Evolutionary conservation across 2,888 invertebrate species (phyloP).

Genomic region (Apamea sordens): DNA sequence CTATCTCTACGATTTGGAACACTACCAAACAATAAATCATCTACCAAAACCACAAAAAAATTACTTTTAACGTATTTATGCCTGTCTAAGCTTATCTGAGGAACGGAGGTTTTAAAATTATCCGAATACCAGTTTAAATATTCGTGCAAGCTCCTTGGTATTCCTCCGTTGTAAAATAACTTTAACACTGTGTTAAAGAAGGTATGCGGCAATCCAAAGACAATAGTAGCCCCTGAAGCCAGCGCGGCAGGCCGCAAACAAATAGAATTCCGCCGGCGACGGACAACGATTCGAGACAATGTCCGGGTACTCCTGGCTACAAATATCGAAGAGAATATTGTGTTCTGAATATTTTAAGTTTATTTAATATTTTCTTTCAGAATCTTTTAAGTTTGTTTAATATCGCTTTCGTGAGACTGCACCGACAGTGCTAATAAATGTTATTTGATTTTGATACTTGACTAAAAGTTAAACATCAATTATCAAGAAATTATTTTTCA

Average conservation of each 20-base stretch:
- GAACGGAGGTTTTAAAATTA: not conserved
- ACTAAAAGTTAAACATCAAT: not conserved
- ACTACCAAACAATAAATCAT: conserved; percentile 15
- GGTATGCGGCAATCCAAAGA: conserved; percentile 20
- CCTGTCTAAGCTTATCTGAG: not conserved
- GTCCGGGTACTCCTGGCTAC: not conserved
- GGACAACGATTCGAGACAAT: conserved; percentile 16
- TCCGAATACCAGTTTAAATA: not conserved
- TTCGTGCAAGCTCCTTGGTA: not conserved
- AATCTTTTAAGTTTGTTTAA: no score
- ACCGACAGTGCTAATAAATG: not conserved
- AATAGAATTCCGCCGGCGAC: conserved; percentile 51
- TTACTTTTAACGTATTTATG: conserved; percentile 11
- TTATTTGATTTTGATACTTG: not conserved
- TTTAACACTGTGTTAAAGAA: conserved; percentile 5
- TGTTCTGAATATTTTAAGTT: not conserved
- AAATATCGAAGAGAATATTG: not conserved
- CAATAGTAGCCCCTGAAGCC: conserved; percentile 7
- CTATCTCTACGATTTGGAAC: conserved; percentile 1
- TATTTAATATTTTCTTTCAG: not conserved
- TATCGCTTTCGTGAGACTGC: no score
- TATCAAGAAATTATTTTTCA: not conserved
- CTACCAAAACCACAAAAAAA: not conserved
- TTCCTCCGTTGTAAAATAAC: not conserved
- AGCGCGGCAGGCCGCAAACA: conserved; percentile 28